Base-by-base conservation (phyloP, 2,113 vertebrate species). In the Turdus rufiventris region DNA sequence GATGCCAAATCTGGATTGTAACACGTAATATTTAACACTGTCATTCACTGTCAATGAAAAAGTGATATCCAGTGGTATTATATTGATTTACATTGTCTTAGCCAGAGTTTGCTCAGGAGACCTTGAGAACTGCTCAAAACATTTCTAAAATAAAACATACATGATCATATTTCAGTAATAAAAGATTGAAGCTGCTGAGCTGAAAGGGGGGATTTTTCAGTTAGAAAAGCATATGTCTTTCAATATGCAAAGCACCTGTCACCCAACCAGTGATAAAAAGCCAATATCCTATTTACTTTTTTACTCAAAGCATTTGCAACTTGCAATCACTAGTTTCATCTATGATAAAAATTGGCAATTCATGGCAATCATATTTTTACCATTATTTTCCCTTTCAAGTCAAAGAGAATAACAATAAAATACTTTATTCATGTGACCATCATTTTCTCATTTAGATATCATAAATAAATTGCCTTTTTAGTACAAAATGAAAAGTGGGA, bases 231-330 rank as follows among this genome's bases (percentile, higher is more conserved):
- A 76, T 36, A 91, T 79, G 57, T 88, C 81, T 87, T 93, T 89
- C 60, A 83, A 75, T 91, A 92, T 93, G 71, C 57, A 96, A 88
- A 74, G 50, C 47, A 90, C 74, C 50, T 21, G 7, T 96, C 95
- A 93, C 45, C 50, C 38, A 85, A 51, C 6, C 33, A 78, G 74
- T 91, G 92, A 93, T 91, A 91, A 94, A 68, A 97, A 94, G 76
- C 85, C 85, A 95, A 94, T 94, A 94, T 87, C 68, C 63, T 89
- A 94, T 96, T 95, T 95, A 75, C 51, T 84, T 96, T 86, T 86
- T 85, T 70, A 85, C 33, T 83, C 63, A 83, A 77, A 95, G 67
- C 10, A 85, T 91, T 93, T 93, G 31, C 29, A 96, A 89, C 80
- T 78, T 89, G 42, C 53, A 94, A 80, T 94, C 62, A 89, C 76